Conservation (phyloP, 2,888 invertebrate genomes). For the Anarsia innoxiella region DNA sequence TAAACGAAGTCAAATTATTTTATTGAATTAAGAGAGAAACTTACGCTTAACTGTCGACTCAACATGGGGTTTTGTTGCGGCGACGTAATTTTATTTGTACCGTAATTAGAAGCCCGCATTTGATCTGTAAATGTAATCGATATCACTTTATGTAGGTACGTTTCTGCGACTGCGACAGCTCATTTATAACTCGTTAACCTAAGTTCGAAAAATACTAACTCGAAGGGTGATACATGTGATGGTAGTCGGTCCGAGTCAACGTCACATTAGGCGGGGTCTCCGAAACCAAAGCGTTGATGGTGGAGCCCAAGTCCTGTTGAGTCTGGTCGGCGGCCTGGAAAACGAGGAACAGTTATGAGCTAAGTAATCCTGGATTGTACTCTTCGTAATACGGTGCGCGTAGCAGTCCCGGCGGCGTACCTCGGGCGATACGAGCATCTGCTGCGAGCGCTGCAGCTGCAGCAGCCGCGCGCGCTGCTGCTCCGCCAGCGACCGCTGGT, state of each 20-base stretch:
- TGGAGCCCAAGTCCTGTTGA: conserved; percentile 76
- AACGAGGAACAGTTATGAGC: no score
- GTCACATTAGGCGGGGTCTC: conserved; percentile 94
- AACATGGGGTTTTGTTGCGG: conserved; percentile 93
- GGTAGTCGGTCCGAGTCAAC: conserved; percentile 80
- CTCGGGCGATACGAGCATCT: conserved; percentile 80
- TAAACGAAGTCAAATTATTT: no score
- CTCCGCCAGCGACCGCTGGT: conserved; percentile 71
- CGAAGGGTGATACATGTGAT: conserved; percentile 58
- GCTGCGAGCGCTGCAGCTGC: conserved; percentile 87
- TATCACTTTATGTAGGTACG: not conserved
- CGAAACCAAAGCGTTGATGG: conserved; percentile 88
- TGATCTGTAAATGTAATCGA: conserved; percentile 45
- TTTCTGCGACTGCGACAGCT: no score
- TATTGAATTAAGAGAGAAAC: conserved; percentile 39
- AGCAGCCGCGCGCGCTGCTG: conserved; percentile 80
- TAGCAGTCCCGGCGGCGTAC: no score
- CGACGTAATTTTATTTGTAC: conserved; percentile 77
- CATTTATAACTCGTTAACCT: no score
- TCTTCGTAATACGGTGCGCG: no score
- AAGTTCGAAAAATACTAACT: conserved; percentile 42
- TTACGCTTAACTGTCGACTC: conserved; percentile 87
- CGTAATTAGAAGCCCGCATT: conserved; percentile 66
- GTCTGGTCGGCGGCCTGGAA: conserved; percentile 79
- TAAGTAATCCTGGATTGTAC: no score